These are phyloP conservation scores for Julus scanicus DNA, from an alignment of 2,888 invertebrate genomes.

Conservation along the genomic window DNA sequence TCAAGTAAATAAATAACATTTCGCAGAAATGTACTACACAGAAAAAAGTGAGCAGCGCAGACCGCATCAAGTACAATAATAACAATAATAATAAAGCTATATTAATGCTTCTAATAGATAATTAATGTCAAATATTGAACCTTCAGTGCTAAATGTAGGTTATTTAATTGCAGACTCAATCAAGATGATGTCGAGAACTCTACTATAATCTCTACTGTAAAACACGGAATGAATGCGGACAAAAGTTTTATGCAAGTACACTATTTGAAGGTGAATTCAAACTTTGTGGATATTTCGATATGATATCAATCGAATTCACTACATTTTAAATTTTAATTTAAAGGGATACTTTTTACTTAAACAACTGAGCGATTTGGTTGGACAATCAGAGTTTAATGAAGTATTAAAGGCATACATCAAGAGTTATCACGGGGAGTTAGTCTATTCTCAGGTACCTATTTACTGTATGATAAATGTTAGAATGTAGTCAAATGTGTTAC, in stretches of 20 bases:
- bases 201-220: constrained; percentile 61
- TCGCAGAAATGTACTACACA: too few species aligned
- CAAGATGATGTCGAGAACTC: constrained; percentile 59
- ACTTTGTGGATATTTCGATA: too few species aligned
- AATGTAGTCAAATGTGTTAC: too few species aligned
- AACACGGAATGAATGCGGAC: constrained; percentile 66
- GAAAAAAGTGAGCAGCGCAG: too few species aligned
- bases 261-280: constrained; percentile 65
- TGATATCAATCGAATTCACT: too few species aligned
- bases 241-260: constrained; percentile 67
- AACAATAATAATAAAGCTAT: too few species aligned
- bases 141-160: background rate
- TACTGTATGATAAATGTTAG: too few species aligned
- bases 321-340: constrained; percentile 54
- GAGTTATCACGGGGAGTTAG: constrained; percentile 64
- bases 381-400: constrained; percentile 62
- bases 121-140: too few species aligned
- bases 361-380: constrained; percentile 63
- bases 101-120: too few species aligned
- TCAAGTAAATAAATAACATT: too few species aligned
- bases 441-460: constrained; percentile 63
- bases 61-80: too few species aligned
- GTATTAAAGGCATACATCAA: constrained; percentile 63
- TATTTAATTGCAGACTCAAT: constrained; percentile 61
- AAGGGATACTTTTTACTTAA: constrained; percentile 67